phyloP scores from a whole-genome alignment of 2,797 vertebrate species.

The Peromyscus nudipes region DNA sequence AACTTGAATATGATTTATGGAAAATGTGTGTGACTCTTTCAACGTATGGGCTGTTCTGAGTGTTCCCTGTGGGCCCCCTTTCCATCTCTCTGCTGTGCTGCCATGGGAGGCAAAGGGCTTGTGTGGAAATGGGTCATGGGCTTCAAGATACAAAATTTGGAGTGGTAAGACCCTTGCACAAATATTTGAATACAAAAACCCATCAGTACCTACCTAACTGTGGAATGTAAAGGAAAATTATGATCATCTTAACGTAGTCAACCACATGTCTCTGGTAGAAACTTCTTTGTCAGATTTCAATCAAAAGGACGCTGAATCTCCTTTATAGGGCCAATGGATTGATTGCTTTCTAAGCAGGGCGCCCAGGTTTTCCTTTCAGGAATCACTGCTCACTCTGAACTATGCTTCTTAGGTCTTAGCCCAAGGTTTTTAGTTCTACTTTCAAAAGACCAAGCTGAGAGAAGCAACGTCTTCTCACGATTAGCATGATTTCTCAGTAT shows the following conservation, averaged over 20 bases:
- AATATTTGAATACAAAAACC: conserved; percentile 19
- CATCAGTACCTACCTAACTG: neutral
- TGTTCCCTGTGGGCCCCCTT: neutral
- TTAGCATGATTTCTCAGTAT: neutral
- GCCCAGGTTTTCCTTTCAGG: neutral
- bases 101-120: neutral
- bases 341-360: neutral
- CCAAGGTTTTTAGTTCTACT: neutral
- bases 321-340: neutral
- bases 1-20: conserved; percentile 16
- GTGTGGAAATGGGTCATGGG: neutral
- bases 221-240: neutral
- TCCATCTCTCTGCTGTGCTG: neutral
- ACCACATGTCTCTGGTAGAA: neutral
- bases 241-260: neutral
- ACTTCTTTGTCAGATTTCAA: neutral
- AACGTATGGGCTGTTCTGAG: neutral
- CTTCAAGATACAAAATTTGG: neutral
- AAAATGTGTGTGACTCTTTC: neutral
- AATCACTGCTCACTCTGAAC: neutral
- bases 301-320: neutral
- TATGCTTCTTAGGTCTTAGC: neutral
- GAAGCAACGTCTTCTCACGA: neutral
- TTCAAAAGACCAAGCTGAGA: neutral
- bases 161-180: neutral